Evolutionary conservation across 2,888 invertebrate genomes (phyloP).

Genomic region (Drosophila borborema): DNA sequence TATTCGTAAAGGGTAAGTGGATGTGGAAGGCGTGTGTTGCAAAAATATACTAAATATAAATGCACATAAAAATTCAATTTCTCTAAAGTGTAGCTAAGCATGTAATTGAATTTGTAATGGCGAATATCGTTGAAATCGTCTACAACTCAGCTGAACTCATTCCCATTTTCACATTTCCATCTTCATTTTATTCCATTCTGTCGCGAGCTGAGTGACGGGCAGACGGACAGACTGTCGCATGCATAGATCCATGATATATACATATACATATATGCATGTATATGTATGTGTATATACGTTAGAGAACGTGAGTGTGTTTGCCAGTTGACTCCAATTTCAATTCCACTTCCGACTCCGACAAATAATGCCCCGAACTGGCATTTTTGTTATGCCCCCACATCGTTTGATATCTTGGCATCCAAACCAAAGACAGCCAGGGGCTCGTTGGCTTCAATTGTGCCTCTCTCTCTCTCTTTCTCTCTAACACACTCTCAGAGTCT

Average conservation of each 20-base stretch:
- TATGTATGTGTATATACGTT: conserved; percentile 1
- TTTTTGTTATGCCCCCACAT: conserved; percentile 34
- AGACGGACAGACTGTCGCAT: conserved; percentile 51
- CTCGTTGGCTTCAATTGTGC: conserved; percentile 51
- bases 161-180: conserved; percentile 8
- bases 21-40: conserved; percentile 47
- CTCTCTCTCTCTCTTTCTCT: background rate
- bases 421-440: conserved; percentile 51
- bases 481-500: background rate
- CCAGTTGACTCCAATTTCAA: conserved; percentile 61
- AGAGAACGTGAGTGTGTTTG: conserved; percentile 44
- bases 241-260: conserved; percentile 53
- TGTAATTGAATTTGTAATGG: conserved; percentile 84
- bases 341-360: conserved; percentile 42
- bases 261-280: conserved; percentile 1
- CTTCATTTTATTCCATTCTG: conserved; percentile 54
- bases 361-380: conserved; percentile 32
- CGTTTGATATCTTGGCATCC: conserved; percentile 35
- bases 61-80: conserved; percentile 81
- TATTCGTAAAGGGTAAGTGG: conserved; percentile 1
- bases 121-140: conserved; percentile 73
- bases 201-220: conserved; percentile 74
- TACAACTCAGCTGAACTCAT: conserved; percentile 29
- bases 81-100: conserved; percentile 83
- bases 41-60: conserved; percentile 75